Base-by-base conservation (phyloP, 2,888 invertebrate species). In the Euplexia lucipara region DNA sequence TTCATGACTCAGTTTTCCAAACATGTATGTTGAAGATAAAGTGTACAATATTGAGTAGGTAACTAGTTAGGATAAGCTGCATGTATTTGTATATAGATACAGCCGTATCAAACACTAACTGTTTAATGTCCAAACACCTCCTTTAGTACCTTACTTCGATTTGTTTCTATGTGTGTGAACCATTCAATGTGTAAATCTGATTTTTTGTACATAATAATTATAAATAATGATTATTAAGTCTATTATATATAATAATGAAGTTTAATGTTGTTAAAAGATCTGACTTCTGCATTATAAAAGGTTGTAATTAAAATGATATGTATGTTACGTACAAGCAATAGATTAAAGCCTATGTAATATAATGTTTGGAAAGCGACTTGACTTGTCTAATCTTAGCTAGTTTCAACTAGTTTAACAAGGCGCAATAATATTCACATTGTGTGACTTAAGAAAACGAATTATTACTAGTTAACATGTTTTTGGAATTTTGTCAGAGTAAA, bases 301-400 rank as follows among this genome's bases (percentile, higher is more conserved):
- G 91, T 91, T 92, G 91, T 92, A 91, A 89, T 84, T 81, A 70
- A 87, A 87, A 86, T 84, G 81, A 83, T 75, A 69, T 53, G 41
- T 65, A 71, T 69, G 72, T 59, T 65, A 79, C 75, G 84, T 84
- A 87, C 83, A 90, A 92, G 91, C 90, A 91, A 91, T 92, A 90
- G 86, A 78, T 83, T 74, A 82, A 81, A 83, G 83, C 81, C 70
- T 83, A 81, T 75, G 76, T 62, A 57, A 52, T 56, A 52, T 52
- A 70, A 69, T 71, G 60, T 63, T 54, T 37, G 53, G 44, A 18
- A 59, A 48, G 57, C 56, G 49, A 59, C 22, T 51, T 59, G 57
- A 68, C 47, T 52, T 58, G 37, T 68, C 56, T 67, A 63, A 56
- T 48, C 45, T 57, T 60, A 71, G 56, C 67, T 60, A 60, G 42